phyloP scores from a whole-genome alignment of 2,113 vertebrate species.

The Aegithalos caudatus region DNA sequence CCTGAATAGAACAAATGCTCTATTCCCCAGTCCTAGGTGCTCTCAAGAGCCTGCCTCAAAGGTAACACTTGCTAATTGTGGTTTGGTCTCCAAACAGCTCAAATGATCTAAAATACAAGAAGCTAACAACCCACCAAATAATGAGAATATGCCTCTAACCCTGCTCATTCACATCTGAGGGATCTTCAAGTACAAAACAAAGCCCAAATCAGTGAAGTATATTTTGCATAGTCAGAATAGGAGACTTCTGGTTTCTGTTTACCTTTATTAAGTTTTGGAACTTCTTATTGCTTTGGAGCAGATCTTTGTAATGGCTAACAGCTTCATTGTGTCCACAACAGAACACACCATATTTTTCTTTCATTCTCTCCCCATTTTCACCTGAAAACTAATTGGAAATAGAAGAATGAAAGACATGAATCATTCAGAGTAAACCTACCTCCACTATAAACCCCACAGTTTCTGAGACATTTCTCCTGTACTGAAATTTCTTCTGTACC shows the following conservation, averaged over 20 bases:
- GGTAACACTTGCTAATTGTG: not conserved
- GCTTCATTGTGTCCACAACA: conserved; percentile 91
- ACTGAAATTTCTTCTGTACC: not conserved
- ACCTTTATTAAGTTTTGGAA: conserved; percentile 94
- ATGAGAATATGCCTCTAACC: rapidly evolving
- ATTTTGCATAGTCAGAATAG: not conserved
- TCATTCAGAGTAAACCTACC: not conserved
- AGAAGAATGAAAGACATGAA: not conserved
- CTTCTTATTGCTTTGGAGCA: conserved; percentile 92
- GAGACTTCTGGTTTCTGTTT: not conserved
- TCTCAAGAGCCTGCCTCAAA: not conserved
- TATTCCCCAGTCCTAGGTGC: not conserved
- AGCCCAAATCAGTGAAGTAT: not conserved
- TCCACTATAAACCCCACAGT: not conserved
- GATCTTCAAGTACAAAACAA: not conserved
- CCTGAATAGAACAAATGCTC: not conserved
- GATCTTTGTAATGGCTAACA: conserved; percentile 87
- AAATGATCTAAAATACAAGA: not conserved
- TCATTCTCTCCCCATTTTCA: conserved; percentile 88
- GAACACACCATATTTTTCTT: conserved; percentile 86
- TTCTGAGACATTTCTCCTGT: not conserved
- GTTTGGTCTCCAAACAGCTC: not conserved
- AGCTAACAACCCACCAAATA: not conserved
- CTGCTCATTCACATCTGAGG: not conserved
- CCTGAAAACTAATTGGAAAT: conserved; percentile 86